A percentile compares a stretch with the other conserved stretches of the same genome.
Evolutionary conservation across 2,888 invertebrate genomes (phyloP).

Genomic region (Catocala fraxini): DNA sequence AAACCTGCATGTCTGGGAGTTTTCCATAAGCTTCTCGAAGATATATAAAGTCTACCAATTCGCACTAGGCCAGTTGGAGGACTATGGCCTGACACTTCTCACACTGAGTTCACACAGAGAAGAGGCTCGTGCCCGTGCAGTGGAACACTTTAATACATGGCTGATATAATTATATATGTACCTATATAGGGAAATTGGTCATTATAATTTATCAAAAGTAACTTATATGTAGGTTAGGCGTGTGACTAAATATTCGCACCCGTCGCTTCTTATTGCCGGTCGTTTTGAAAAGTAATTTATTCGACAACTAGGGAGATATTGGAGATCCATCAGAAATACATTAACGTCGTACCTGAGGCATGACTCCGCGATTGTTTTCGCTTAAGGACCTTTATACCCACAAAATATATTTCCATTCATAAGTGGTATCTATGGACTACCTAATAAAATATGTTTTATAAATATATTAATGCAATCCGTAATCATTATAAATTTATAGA

Average conservation of each 20-base stretch:
- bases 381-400: conserved; percentile 44
- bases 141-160: too few species aligned
- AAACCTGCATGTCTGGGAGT: too few species aligned
- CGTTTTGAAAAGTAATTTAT: conserved; percentile 70
- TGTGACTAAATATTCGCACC: conserved; percentile 28
- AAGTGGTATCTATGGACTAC: conserved; percentile 6
- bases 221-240: conserved; percentile 28
- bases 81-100: too few species aligned
- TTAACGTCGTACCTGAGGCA: conserved; percentile 73
- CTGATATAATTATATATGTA: too few species aligned
- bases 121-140: too few species aligned
- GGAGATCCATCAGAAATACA: conserved; percentile 85
- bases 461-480: background rate
- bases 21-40: too few species aligned
- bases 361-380: conserved; percentile 69
- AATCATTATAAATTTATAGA: too few species aligned
- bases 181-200: too few species aligned
- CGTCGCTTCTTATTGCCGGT: conserved; percentile 32
- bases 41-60: too few species aligned
- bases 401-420: conserved; percentile 45
- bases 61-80: too few species aligned
- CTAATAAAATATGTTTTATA: background rate
- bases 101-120: too few species aligned
- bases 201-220: too few species aligned
- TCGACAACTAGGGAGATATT: conserved; percentile 72